These are phyloP conservation scores for Drosophila pandora DNA, from an alignment of 1,140 invertebrate genomes.

Conservation along the genomic window DNA sequence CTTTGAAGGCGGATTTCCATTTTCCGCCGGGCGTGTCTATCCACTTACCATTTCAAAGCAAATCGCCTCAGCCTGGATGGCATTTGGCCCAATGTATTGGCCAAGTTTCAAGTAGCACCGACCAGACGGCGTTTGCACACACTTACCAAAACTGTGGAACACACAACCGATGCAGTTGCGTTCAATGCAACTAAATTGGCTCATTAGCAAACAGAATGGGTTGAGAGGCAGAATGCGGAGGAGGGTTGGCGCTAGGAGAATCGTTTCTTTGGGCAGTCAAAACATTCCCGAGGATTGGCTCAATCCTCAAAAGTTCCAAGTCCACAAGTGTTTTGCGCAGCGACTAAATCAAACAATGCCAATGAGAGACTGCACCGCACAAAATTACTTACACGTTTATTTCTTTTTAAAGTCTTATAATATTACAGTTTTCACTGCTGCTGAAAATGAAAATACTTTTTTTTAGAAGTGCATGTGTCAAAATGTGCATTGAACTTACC, in stretches of 20 bases:
- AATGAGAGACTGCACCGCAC: conserved; percentile 14
- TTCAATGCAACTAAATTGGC: conserved; percentile 78
- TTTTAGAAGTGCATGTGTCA: background rate
- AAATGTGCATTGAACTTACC: conserved; percentile 6
- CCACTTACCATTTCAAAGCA: conserved; percentile 59
- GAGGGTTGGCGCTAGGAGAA: background rate
- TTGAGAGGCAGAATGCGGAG: background rate
- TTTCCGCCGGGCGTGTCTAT: background rate
- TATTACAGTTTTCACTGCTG: background rate
- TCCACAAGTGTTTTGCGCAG: conserved; percentile 25
- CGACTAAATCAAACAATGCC: conserved; percentile 56
- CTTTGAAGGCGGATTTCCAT: too few species aligned
- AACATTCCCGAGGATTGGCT: conserved; percentile 21
- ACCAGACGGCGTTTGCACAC: conserved; percentile 38
- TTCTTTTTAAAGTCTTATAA: background rate
- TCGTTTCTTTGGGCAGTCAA: conserved; percentile 37
- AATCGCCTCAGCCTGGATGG: conserved; percentile 31
- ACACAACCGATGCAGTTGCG: conserved; percentile 53
- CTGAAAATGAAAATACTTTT: background rate
- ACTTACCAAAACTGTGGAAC: conserved; percentile 9
- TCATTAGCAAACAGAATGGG: conserved; percentile 73
- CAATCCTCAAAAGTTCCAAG: conserved; percentile 51
- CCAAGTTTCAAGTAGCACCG: conserved; percentile 56
- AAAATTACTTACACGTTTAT: background rate
- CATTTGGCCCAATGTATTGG: conserved; percentile 37